Evolutionary conservation across 2,113 vertebrate genomes (phyloP).

Genomic region (Micronisus gabar): DNA sequence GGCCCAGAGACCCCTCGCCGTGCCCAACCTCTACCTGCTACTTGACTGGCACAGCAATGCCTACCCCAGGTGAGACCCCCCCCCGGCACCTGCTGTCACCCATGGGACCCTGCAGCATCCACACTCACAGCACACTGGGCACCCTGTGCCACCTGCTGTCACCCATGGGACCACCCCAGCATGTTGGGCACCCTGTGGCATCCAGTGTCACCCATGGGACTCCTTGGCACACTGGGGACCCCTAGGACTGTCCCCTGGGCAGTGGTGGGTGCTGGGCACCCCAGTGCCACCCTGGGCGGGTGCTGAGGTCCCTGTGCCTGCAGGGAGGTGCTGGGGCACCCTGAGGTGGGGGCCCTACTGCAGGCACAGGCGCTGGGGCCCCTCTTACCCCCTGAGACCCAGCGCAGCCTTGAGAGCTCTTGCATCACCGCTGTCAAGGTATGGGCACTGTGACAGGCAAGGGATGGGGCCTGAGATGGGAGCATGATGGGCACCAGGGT

Average conservation of each 20-base stretch:
- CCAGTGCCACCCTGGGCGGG: not conserved
- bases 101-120: not conserved
- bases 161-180: not conserved
- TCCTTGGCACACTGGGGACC: not conserved
- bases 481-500: not conserved
- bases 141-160: not conserved
- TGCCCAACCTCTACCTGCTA: constrained; percentile 84
- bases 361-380: constrained; percentile 52
- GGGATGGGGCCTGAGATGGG: too few relatives aligned
- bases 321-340: constrained; percentile 73
- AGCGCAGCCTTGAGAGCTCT: constrained; percentile 61
- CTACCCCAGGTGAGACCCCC: constrained; percentile 79
- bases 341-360: constrained; percentile 66
- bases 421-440: constrained; percentile 69
- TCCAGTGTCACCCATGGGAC: not conserved
- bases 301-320: not conserved
- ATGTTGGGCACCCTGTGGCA: too few relatives aligned
- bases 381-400: constrained; percentile 59
- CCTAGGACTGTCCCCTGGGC: not conserved
- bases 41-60: constrained; percentile 89
- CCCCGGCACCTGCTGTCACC: not conserved
- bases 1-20: constrained; percentile 70
- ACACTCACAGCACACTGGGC: too few relatives aligned
- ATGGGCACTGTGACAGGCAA: not conserved
- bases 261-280: not conserved